Percentiles rank a stretch among this genome's conserved stretches.
Evolutionary conservation across 2,888 invertebrate genomes (phyloP).

Genomic region (Macrophya alboannulata): DNA sequence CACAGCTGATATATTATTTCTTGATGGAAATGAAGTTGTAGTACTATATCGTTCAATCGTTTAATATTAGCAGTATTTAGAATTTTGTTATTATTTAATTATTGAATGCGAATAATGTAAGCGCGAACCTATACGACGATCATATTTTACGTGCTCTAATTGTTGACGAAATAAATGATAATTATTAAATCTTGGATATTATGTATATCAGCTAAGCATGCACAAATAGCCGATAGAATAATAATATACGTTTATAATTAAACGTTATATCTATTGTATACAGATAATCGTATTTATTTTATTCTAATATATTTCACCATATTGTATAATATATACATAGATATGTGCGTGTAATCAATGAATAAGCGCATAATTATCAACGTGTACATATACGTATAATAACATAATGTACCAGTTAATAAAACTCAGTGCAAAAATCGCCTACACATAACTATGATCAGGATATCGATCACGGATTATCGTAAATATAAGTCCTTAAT

Average conservation of each 20-base stretch:
- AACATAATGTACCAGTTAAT: neutral
- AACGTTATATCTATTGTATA: neutral
- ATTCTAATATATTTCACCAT: conserved; percentile 5
- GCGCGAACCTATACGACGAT: neutral
- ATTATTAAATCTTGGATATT: neutral
- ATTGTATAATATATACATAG: conserved; percentile 24
- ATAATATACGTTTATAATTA: conserved; percentile 13
- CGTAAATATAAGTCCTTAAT: neutral
- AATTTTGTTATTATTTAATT: conserved; percentile 27
- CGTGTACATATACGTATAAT: conserved; percentile 20
- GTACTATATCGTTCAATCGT: neutral
- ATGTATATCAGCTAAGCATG: conserved; percentile 34
- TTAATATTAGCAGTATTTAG: conserved; percentile 39
- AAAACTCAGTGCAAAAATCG: neutral
- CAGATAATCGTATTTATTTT: conserved; percentile 46
- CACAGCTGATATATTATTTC: neutral
- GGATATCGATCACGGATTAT: neutral
- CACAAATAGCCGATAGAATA: conserved; percentile 53
- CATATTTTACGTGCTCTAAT: neutral
- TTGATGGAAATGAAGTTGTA: neutral
- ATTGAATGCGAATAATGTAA: neutral
- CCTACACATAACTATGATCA: neutral
- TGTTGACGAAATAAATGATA: conserved; percentile 30
- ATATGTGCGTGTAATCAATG: neutral
- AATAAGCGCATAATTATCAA: neutral